Base-by-base conservation (phyloP, 1,140 invertebrate genomes). In the Triops longicaudatus region DNA sequence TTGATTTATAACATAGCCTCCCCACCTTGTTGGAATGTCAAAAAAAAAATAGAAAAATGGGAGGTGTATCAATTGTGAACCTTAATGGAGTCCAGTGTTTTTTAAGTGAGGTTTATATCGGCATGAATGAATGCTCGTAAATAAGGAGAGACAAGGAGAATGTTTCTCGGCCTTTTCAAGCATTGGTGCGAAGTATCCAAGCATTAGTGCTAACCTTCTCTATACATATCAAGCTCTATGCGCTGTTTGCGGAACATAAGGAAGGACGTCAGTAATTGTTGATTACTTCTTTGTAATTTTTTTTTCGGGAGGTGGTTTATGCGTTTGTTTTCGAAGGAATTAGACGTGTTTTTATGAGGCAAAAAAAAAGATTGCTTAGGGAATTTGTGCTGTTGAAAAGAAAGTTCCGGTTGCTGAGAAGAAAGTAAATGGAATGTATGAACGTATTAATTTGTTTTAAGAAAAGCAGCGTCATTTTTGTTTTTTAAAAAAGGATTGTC, bases 101-200 rank as follows among this genome's bases (percentile, higher is more conserved):
- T 63, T n/a, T 63, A 63, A 63, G 50, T 63, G 50, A 63, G 17
- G 50, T 63, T 63, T 63, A n/a, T n/a, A n/a, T 22, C 17, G 50
- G 17, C 50, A 63, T 63, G 50, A 63, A 63, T 63, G 50, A 63
- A 63, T 63, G 50, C 50, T n/a, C 2, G 50, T 63, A 14, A 63
- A 63, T 63, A 63, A 63, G 50, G 22, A 63, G 50, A 63, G 50
- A 63, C 50, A 63, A 37, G 5, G 50, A 63, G 22, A 63, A 63
- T 63, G 50, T 63, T 63, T 63, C 50, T 63, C 50, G 50, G 50
- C 50, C 50, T 63, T 63, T 63, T 63, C 50, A 63, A 63, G 50
- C 50, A 63, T 63, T 22, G 50, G 50, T 63, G 50, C 50, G 50
- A 9, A 63, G 22, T 63, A n/a, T 63, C 50, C 50, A 63, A 63